These are phyloP conservation scores for Corythornis madagascariensis DNA, from an alignment of 2,113 vertebrate species.

Conservation along the genomic window DNA sequence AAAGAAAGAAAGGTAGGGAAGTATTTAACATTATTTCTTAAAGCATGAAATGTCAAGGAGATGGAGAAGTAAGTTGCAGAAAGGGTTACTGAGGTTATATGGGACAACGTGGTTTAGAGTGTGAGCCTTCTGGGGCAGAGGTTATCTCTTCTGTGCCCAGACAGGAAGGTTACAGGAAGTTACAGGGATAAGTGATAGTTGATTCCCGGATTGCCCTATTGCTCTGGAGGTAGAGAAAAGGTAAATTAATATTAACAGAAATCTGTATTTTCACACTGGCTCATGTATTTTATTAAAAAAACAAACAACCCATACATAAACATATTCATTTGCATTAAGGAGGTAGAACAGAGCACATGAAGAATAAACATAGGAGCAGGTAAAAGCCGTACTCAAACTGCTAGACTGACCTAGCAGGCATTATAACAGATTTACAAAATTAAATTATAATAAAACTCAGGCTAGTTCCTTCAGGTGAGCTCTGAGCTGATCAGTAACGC, in stretches of 20 bases:
- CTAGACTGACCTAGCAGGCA: not conserved
- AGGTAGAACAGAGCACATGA: accelerated
- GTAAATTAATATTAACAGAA: not conserved
- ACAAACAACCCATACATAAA: not conserved
- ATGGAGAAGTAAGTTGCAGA: not conserved
- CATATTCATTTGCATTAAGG: not conserved
- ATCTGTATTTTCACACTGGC: not conserved
- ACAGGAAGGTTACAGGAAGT: slow-evolving; percentile 66
- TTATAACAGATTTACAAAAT: not conserved
- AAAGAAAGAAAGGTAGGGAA: not conserved
- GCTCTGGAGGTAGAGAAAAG: slow-evolving; percentile 15
- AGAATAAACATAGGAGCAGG: not conserved
- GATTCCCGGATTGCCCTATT: not conserved
- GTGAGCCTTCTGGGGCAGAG: slow-evolving; percentile 27
- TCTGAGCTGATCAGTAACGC: not conserved
- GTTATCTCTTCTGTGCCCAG: slow-evolving; percentile 57
- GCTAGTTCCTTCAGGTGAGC: slow-evolving; percentile 5
- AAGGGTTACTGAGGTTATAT: slow-evolving; percentile 7
- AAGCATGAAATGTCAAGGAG: not conserved
- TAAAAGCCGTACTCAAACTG: not conserved
- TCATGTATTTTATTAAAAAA: not conserved
- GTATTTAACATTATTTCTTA: not conserved
- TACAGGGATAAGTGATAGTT: slow-evolving; percentile 37
- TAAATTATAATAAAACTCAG: not conserved
- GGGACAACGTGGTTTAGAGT: slow-evolving; percentile 5